These are phyloP conservation scores for Egretta garzetta DNA, from an alignment of 2,113 vertebrate genomes.

Conservation along the genomic window DNA sequence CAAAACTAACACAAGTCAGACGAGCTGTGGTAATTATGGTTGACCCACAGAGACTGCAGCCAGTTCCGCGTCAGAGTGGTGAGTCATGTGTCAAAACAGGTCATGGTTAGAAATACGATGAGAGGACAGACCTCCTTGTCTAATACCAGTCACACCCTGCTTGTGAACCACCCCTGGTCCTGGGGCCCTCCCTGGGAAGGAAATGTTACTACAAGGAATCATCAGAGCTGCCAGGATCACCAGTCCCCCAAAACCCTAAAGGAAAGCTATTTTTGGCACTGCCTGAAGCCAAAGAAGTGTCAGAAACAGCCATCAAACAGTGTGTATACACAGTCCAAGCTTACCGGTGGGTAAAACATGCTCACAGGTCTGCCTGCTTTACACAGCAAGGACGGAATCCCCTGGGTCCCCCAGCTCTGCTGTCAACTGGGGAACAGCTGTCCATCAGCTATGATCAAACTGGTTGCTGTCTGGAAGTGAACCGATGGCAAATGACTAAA, in stretches of 20 bases:
- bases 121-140: background rate
- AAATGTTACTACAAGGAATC: background rate
- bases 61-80: fast-evolving
- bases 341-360: background rate
- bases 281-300: background rate
- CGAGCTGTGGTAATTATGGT: background rate
- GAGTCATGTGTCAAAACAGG: background rate
- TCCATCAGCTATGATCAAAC: background rate
- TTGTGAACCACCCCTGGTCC: background rate
- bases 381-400: background rate
- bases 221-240: background rate
- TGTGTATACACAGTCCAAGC: background rate
- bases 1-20: background rate
- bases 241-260: background rate
- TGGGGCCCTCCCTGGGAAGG: background rate
- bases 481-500: background rate
- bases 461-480: background rate
- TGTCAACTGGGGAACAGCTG: background rate
- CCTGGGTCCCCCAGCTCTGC: background rate
- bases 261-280: background rate
- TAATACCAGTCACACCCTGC: background rate
- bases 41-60: conserved; percentile 7
- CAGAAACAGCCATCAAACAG: background rate
- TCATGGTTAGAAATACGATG: background rate
- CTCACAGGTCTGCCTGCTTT: background rate